Conservation (phyloP, 2,797 vertebrate genomes). For the Crotalus adamanteus region DNA sequence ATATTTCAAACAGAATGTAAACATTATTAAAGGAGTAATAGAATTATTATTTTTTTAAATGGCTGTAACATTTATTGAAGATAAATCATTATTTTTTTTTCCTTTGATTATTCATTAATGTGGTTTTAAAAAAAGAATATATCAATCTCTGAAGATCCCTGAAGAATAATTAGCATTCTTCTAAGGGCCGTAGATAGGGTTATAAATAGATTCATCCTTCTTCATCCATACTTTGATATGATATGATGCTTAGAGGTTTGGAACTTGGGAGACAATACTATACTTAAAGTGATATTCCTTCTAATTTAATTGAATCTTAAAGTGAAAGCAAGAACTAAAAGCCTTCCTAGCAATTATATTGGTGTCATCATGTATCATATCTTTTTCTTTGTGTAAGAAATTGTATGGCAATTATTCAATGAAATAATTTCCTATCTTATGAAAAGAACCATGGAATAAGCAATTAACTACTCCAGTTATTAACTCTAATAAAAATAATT, state of each 20-base stretch:
- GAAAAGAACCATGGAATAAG: not conserved
- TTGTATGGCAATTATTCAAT: not conserved
- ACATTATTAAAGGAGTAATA: not conserved
- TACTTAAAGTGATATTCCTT: constrained; percentile 8
- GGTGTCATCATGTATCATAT: not conserved
- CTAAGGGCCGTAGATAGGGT: constrained; percentile 44
- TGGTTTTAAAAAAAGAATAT: constrained; percentile 58
- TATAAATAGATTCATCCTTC: constrained; percentile 50
- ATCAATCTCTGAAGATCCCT: constrained; percentile 63
- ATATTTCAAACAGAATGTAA: not conserved
- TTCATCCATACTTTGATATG: not conserved
- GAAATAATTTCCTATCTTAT: not conserved
- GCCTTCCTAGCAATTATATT: not conserved
- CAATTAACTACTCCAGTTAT: constrained; percentile 4
- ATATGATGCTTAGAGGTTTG: constrained; percentile 40
- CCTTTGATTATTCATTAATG: constrained; percentile 67
- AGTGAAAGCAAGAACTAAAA: constrained; percentile 3
- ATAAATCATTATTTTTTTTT: constrained; percentile 46
- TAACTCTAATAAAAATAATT: constrained; percentile 19
- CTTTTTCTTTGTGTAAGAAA: not conserved
- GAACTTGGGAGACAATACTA: not conserved
- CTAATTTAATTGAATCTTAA: constrained; percentile 18
- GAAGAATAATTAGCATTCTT: constrained; percentile 62
- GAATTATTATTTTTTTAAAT: constrained; percentile 23
- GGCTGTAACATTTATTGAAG: constrained; percentile 23